Evolutionary conservation across 2,888 invertebrate species (phyloP), one percentile per base, ranked within the genome.

Genomic region (Nemoura dubitans): DNA sequence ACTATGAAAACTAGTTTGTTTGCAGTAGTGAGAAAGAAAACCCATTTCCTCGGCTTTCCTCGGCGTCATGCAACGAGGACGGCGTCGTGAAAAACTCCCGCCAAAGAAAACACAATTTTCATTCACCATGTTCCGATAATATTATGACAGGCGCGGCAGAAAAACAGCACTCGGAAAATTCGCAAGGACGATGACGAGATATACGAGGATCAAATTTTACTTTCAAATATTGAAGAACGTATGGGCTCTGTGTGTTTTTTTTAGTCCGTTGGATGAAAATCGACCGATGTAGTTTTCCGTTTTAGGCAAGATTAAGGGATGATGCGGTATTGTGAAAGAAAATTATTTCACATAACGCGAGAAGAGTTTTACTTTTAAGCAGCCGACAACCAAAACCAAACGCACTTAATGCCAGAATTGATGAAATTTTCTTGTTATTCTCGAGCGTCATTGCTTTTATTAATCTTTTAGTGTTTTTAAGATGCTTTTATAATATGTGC

Each of bases 41-140:
- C 16, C 59, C 59, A 59, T 59, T 59, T 59, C 59, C 59, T 59
- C 59, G 59, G 59, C 21, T 16, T 7, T 7, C 59, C 16, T 16
- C 59, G 59, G 14, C 14, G 59, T 1, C 21, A 16, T 2, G 36
- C n/a, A n/a, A n/a, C n/a, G n/a, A n/a, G 36, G 36, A 36, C 36
- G 59, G 16, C 59, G 21, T 7, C 59, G 59, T 59, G 59, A 21
- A 59, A 59, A 59, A 59, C 59, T 3, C 59, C 59, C 2, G 59
- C 59, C 59, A 59, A 59, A 59, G 59, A 59, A 59, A 59, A 59
- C 59, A 59, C 59, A 59, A 59, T 59, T 59, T 59, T 59, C 59
- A 59, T 59, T 59, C 59, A 14, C 59, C 59, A 59, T 59, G 59
- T 59, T 59, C 59, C 21, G 59, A 59, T 59, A 59, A 59, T 59